Evolutionary conservation across 1,140 invertebrate genomes (phyloP).

Genomic region (Cydia amplana): DNA sequence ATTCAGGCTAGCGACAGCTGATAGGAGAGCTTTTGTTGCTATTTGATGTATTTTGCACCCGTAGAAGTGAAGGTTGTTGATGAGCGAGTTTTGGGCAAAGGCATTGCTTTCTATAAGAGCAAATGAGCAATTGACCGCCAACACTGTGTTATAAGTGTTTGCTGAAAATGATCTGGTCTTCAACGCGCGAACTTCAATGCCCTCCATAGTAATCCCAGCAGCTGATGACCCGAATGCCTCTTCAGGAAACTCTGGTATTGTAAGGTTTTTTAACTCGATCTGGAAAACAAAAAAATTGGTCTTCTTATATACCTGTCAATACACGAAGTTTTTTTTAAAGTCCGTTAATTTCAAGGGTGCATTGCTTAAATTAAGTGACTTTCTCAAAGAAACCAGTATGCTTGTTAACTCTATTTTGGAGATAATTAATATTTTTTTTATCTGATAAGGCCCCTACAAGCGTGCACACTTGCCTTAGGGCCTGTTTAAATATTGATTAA

Average conservation of each 20-base stretch:
- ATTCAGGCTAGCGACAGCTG: slow-evolving; percentile 83
- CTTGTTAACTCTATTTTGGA: no score
- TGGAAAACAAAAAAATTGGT: slow-evolving; percentile 63
- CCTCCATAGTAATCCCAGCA: slow-evolving; percentile 81
- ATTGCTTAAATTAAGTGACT: no score
- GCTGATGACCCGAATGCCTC: slow-evolving; percentile 83
- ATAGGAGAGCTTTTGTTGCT: slow-evolving; percentile 81
- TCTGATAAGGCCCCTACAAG: no score
- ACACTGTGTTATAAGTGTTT: slow-evolving; percentile 81
- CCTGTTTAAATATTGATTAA: no score
- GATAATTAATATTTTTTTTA: no score
- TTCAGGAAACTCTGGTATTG: slow-evolving; percentile 80
- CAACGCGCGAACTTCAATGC: slow-evolving; percentile 80
- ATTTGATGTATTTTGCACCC: slow-evolving; percentile 81
- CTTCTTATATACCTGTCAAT: no score
- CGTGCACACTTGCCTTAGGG: no score
- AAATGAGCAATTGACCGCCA: slow-evolving; percentile 82
- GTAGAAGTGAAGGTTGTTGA: slow-evolving; percentile 81
- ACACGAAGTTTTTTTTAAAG: no score
- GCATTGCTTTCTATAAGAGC: slow-evolving; percentile 81
- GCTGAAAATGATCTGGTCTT: slow-evolving; percentile 83
- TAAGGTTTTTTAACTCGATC: slow-evolving; percentile 84
- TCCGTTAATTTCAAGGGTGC: no score
- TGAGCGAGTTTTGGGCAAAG: slow-evolving; percentile 83
- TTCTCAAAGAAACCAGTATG: no score